Base-by-base conservation (phyloP, 2,113 vertebrate genomes). In the Barnardius zonarius region DNA sequence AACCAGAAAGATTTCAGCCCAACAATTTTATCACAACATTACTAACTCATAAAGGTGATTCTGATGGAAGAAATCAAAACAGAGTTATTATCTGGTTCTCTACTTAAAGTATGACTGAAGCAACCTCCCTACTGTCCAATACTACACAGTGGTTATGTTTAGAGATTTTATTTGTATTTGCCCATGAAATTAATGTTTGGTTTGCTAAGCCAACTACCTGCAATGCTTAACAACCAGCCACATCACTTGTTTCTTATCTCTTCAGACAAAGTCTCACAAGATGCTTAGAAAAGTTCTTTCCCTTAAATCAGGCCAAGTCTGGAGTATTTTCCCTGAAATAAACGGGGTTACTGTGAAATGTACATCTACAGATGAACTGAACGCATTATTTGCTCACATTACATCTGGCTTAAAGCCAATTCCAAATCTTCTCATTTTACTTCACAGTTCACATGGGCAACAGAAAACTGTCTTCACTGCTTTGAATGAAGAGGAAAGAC, bases 11-110 rank as follows among this genome's bases (percentile, higher is more conserved):
- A 94, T 86, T 95, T 95, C 90, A 96, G 83, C 73, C 84, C 52
- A 95, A 92, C 63, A 93, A 86, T 83, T 93, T 85, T 90, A 96
- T 39, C 79, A 93, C 63, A 92, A 86, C 67, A 92, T 94, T 96
- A 96, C 94, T 96, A 95, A 92, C 79, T 75, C 76, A 67, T 19
- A 92, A 55, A 82, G 90, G 86, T 81, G 90, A 86, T 86, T 96
- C 95, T 96, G 91, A 97, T 81, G 92, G 73, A 86, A 97, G 86
- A 97, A 96, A 95, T 78, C 88, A 97, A 90, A 95, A 94, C 35
- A 95, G 63, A 33, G 74, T 93, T 95, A 95, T 92, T 94, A 37
- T 94, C 78, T 83, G 43, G 33, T 83, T 83, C 69, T 72, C 54
- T 88, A 7, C 46, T 85, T 84, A 63, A 75, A 74, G 30, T 52